Evolutionary conservation across 2,888 invertebrate genomes (phyloP), one percentile per base, ranked within the genome.

Genomic region (Mesorhabditis belari): DNA sequence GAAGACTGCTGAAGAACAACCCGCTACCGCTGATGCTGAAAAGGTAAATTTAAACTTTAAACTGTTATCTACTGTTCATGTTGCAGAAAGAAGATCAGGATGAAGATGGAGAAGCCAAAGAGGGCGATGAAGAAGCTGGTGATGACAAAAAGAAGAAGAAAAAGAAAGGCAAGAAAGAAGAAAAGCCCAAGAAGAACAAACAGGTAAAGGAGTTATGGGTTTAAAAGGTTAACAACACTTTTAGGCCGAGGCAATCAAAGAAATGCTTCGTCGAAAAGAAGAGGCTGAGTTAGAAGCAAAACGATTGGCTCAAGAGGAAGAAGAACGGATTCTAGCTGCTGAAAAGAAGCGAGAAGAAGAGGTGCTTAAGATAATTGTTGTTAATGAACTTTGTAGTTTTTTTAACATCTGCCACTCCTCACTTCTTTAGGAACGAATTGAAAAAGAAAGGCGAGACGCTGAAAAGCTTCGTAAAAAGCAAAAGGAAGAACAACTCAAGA

Each of bases 391-490:
- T 23, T 53, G 5, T 27, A 19, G 28, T 51, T 57, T 58, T 25
- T 6, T 6, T 19, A 49, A n/a, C 12, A 58, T 52, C 24, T 58
- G n/a, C n/a, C 19, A 6, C 9, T 24, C 51, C 4, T 23, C 35
- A 28, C 2, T 23, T 24, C 49, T 49, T 26, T 21, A 67, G 65
- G 65, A 66, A 23, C 62, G 63, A 9, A 9, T 64, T 17, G 58
- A 53, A 9, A 89, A 90, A 76, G 94, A 95, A 81, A 86, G 87
- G 66, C 92, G 89, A 80, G 91, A 90, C 70, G 88, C 87, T 79
- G 91, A 89, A 82, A 95, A 92, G 81, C 88, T 89, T 78, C 91
- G 91, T 79, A 91, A 93, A 83, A 92, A 91, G 80, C 92, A 92
- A 80, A 87, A 90, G 56, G 92, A 91, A 67, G 94, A 94, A 81